phyloP scores from a whole-genome alignment of 1,140 invertebrate genomes.

The Trachelipus rathkii region DNA sequence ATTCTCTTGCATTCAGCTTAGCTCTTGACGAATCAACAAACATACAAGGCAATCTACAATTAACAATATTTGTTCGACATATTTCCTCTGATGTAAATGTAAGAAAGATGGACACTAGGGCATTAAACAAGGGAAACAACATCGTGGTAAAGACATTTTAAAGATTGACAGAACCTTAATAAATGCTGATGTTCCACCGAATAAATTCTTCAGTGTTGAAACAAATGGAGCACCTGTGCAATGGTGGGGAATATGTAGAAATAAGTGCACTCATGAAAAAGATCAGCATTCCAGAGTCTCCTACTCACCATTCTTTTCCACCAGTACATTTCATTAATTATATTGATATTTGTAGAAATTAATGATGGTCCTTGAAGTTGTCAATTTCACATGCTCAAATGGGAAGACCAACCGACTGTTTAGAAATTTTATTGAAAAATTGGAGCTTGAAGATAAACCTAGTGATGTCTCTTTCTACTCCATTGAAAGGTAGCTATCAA shows the following conservation, averaged over 20 bases:
- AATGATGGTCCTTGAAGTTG: constrained; percentile 25
- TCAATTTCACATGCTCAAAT: constrained; percentile 24
- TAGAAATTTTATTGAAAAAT: constrained; percentile 30
- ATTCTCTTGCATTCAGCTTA: constrained; percentile 32
- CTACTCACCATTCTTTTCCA: too few relatives aligned
- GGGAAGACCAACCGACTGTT: constrained; percentile 25
- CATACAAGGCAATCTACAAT: constrained; percentile 23
- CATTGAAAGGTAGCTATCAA: constrained; percentile 35
- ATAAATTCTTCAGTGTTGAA: constrained; percentile 19
- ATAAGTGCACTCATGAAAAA: constrained; percentile 28
- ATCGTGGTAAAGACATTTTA: not conserved
- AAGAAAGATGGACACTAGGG: not conserved
- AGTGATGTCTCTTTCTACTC: too few relatives aligned
- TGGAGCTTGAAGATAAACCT: too few relatives aligned
- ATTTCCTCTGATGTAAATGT: constrained; percentile 23
- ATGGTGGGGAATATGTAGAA: constrained; percentile 29
- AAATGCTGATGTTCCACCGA: constrained; percentile 2
- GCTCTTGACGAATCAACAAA: constrained; percentile 6
- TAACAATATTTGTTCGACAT: constrained; percentile 30
- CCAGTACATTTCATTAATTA: too few relatives aligned
- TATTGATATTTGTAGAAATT: constrained; percentile 27
- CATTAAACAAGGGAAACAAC: not conserved
- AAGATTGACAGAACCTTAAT: constrained; percentile 10
- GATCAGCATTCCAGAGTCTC: too few relatives aligned
- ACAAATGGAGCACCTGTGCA: constrained; percentile 37